Base-by-base conservation (phyloP, 2,888 invertebrate species). In the Blastobasis adustella region DNA sequence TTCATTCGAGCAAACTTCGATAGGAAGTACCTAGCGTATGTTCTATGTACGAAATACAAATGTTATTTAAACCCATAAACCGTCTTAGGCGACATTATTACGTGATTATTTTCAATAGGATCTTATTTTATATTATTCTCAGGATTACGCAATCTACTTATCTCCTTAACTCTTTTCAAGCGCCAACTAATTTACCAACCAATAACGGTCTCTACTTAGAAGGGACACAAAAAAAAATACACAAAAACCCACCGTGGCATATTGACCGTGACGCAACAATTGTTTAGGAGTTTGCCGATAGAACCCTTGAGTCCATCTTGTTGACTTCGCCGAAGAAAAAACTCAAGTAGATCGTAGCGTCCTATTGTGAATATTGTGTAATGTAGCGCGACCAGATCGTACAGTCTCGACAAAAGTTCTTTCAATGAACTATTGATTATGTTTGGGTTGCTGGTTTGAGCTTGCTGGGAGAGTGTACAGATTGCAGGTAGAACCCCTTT, bases 201-300 rank as follows among this genome's bases (percentile, higher is more conserved):
- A 65, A 67, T 81, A 82, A 79, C 79, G 73, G 78, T 72, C 23
- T 66, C 57, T 54, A 45, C 53, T 55, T 53, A 59, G 52, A 40
- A 61, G 61, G 54, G 54, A 58, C 52, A 41, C 48, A 56, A 65
- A 76, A n/a, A 81, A 83, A 83, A 73, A 63, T 47, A 54, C 53
- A 74, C 69, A 83, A 83, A 83, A 82, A 78, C 73, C 51, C 57
- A 67, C 73, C 80, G 66, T 73, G 71, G 59, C 77, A 79, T 85
- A 85, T 86, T 87, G 85, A 85, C 85, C 84, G 72, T 87, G 85
- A 86, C 82, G 86, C 80, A 87, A 86, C 79, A 73, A 88, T 85
- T 88, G 86, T 87, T 86, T 85, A 82, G 79, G 77, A 82, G 81
- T 83, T 84, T 81, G 77, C 76, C 73, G 76, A 71, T 64, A 77